These are phyloP conservation scores for Automeris io DNA, from an alignment of 2,888 invertebrate species.

Conservation along the genomic window DNA sequence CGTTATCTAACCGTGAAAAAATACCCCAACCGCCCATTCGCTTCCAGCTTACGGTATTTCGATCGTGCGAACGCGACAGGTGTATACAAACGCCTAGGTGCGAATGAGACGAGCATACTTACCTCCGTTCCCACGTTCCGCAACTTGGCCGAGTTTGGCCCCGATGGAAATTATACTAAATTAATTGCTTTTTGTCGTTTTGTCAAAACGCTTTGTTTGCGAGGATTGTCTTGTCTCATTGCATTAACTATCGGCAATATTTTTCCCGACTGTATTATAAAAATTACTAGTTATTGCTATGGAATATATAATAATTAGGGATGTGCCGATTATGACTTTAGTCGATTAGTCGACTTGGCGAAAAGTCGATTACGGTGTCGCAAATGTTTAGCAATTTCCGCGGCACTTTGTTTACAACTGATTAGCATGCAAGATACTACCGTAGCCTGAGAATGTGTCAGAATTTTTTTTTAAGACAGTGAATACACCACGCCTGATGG, in stretches of 20 bases:
- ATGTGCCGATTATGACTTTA: too few relatives aligned
- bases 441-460: too few relatives aligned
- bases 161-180: slow-evolving; percentile 59
- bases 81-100: slow-evolving; percentile 23
- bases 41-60: slow-evolving; percentile 69
- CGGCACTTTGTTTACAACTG: too few relatives aligned
- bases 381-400: too few relatives aligned
- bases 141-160: slow-evolving; percentile 35
- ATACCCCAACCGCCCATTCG: slow-evolving; percentile 54
- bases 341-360: too few relatives aligned
- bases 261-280: too few relatives aligned
- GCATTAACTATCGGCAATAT: slow-evolving; percentile 1
- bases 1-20: slow-evolving; percentile 74
- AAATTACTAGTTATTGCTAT: too few relatives aligned
- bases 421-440: too few relatives aligned
- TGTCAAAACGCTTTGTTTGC: slow-evolving; percentile 36
- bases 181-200: slow-evolving; percentile 45
- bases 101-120: slow-evolving; percentile 40
- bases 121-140: slow-evolving; percentile 32
- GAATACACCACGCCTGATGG: too few relatives aligned
- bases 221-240: slow-evolving; percentile 3
- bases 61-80: slow-evolving; percentile 53
- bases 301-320: too few relatives aligned
- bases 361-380: too few relatives aligned
- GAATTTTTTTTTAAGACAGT: too few relatives aligned